These are phyloP conservation scores for Alauda arvensis DNA, from an alignment of 2,797 vertebrate species.

Conservation along the genomic window DNA sequence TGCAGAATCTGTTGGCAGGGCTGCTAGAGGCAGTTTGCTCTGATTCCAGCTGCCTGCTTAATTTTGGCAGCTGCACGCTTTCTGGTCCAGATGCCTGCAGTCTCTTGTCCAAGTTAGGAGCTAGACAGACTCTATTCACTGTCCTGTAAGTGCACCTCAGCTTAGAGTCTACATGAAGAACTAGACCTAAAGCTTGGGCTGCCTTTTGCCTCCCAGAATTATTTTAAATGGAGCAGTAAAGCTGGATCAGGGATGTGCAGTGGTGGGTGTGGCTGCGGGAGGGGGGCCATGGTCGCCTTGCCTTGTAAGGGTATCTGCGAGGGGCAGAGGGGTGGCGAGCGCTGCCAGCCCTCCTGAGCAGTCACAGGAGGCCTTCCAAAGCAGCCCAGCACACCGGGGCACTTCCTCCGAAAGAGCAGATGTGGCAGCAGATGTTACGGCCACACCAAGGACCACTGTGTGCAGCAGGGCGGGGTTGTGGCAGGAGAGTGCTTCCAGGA, in stretches of 20 bases:
- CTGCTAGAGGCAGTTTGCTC: neutral
- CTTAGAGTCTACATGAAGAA: neutral
- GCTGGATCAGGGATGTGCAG: neutral
- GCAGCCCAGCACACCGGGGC: neutral
- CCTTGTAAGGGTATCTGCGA: neutral
- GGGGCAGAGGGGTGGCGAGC: accelerated
- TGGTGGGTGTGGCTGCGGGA: neutral
- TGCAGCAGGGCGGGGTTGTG: accelerated
- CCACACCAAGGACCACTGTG: neutral
- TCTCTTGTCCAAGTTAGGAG: constrained; percentile 37
- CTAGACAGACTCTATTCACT: neutral
- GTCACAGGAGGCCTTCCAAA: neutral
- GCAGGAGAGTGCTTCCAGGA: neutral
- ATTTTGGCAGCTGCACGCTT: neutral
- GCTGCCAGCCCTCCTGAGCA: neutral
- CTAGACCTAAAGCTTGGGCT: neutral
- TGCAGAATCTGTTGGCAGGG: constrained; percentile 23
- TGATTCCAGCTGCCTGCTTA: neutral
- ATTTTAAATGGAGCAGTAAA: neutral
- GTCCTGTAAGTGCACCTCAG: neutral
- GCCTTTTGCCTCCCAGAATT: neutral
- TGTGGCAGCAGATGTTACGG: neutral
- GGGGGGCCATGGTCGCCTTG: accelerated
- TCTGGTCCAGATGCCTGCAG: constrained; percentile 3
- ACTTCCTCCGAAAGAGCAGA: neutral